Conservation (phyloP, 2,113 vertebrate genomes). For the Hippocampus abdominalis region DNA sequence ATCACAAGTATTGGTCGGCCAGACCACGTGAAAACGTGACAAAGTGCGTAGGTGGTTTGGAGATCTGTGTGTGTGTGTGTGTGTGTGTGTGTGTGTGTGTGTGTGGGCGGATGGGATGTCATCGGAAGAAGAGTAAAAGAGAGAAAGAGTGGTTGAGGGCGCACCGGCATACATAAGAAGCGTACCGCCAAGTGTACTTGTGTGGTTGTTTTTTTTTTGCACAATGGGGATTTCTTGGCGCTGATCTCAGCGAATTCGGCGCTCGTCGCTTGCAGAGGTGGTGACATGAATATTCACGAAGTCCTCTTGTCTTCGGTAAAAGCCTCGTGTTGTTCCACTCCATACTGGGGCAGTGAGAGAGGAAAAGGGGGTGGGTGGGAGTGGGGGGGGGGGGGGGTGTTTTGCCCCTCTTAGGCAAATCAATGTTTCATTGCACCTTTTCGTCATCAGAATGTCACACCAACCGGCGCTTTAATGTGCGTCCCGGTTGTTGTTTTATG, state of each 20-base stretch:
- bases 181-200: conserved; percentile 27
- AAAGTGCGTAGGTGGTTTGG: conserved; percentile 37
- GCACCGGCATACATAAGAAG: conserved; percentile 7
- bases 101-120: conserved; percentile 25
- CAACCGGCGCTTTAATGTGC: neutral
- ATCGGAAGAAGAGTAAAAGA: conserved; percentile 23
- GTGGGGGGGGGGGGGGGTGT: neutral
- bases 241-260: conserved; percentile 55
- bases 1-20: conserved; percentile 11
- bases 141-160: conserved; percentile 9
- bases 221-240: conserved; percentile 47
- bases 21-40: conserved; percentile 27
- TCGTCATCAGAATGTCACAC: neutral
- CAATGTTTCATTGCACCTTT: conserved; percentile 32
- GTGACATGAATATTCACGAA: conserved; percentile 54
- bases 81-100: conserved; percentile 24
- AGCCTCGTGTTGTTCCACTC: conserved; percentile 34
- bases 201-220: conserved; percentile 35
- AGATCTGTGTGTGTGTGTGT: conserved; percentile 6
- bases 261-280: conserved; percentile 29
- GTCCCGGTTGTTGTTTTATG: neutral
- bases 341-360: conserved; percentile 4
- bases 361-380: neutral
- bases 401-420: conserved; percentile 18
- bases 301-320: conserved; percentile 51